Conservation (phyloP, 2,888 invertebrate species). For the Sinohyriopsis cumingii region DNA sequence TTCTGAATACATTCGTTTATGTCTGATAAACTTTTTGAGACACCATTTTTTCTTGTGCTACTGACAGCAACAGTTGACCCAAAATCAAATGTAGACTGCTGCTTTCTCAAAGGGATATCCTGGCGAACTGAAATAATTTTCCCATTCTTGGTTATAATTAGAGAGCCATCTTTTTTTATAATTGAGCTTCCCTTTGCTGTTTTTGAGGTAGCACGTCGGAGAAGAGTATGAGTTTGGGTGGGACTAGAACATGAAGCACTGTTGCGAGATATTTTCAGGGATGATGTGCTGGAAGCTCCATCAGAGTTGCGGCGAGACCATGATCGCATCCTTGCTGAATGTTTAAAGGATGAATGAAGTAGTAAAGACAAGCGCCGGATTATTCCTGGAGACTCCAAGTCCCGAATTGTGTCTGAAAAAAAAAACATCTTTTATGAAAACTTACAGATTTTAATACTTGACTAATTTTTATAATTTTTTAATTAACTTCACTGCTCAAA, state of each 20-base stretch:
- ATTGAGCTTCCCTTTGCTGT: constrained; percentile 55
- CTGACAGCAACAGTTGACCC: constrained; percentile 4
- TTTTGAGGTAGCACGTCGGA: constrained; percentile 43
- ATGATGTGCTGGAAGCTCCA: constrained; percentile 20
- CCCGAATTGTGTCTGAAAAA: constrained; percentile 31
- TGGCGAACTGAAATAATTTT: constrained; percentile 60
- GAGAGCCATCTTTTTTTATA: constrained; percentile 55
- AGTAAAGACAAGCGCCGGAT: constrained; percentile 27
- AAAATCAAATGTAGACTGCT: constrained; percentile 2
- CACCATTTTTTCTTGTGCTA: constrained; percentile 15
- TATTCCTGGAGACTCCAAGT: constrained; percentile 33
- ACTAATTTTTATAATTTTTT: too few species aligned
- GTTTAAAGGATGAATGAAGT: constrained; percentile 31
- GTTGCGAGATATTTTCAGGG: constrained; percentile 8
- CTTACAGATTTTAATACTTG: too few species aligned
- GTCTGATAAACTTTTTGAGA: constrained; percentile 29
- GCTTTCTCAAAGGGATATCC: constrained; percentile 16
- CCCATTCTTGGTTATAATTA: constrained; percentile 61
- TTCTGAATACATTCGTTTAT: constrained; percentile 12
- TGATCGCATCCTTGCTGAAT: constrained; percentile 7
- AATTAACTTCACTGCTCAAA: too few species aligned
- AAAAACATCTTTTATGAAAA: not conserved
- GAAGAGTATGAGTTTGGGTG: constrained; percentile 29
- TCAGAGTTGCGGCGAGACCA: constrained; percentile 27
- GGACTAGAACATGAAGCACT: constrained; percentile 20